These are phyloP conservation scores for Nomada flava DNA, from an alignment of 2,888 invertebrate species.

Conservation along the genomic window DNA sequence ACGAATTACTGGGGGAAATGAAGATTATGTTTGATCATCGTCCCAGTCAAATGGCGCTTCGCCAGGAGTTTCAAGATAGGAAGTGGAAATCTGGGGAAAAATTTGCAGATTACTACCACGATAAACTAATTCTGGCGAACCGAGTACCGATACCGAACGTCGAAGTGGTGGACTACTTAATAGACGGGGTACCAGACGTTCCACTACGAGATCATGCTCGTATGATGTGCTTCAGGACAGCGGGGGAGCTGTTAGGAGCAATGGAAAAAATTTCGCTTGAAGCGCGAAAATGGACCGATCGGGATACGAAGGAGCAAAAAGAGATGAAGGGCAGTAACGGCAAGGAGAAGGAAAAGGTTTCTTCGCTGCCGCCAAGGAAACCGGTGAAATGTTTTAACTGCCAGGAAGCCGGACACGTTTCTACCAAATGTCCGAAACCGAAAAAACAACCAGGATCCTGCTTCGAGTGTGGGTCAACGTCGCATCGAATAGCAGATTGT, in stretches of 20 bases:
- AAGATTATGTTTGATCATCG: slow-evolving; percentile 15
- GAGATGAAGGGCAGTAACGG: neutral
- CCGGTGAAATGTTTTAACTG: slow-evolving; percentile 18
- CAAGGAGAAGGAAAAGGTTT: neutral
- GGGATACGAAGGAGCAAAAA: neutral
- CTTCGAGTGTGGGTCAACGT: slow-evolving; percentile 1
- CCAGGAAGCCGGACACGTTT: neutral
- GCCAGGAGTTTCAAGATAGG: neutral
- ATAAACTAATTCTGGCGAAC: slow-evolving; percentile 18
- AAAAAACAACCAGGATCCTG: slow-evolving; percentile 2
- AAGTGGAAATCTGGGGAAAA: neutral
- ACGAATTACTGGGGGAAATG: neutral
- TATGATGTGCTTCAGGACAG: neutral
- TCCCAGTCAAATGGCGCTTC: neutral
- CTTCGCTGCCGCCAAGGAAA: neutral
- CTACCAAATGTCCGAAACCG: neutral
- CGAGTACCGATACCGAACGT: neutral
- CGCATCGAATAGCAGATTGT: neutral
- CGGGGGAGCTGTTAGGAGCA: neutral
- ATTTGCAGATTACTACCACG: slow-evolving; percentile 1
- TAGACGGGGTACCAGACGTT: slow-evolving; percentile 12
- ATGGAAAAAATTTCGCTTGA: neutral
- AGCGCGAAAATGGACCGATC: neutral
- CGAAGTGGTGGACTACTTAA: slow-evolving; percentile 1
- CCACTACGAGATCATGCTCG: slow-evolving; percentile 1